These are phyloP conservation scores for Bradypodion pumilum DNA, from an alignment of 2,797 vertebrate species.

Conservation along the genomic window DNA sequence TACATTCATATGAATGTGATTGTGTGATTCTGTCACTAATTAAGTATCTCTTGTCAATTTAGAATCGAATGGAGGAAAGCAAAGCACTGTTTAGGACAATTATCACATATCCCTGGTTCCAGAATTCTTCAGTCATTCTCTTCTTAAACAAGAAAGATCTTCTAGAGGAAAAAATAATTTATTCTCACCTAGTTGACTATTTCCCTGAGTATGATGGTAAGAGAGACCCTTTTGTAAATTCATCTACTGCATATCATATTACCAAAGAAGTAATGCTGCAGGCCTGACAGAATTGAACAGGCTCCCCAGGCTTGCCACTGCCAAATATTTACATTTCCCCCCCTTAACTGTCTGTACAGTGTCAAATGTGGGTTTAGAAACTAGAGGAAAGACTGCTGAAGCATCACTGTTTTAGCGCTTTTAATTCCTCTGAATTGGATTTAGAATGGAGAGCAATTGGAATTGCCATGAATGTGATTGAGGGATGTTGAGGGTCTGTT, in stretches of 20 bases:
- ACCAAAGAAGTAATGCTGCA: not conserved
- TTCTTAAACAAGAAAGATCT: constrained; percentile 91
- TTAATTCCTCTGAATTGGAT: not conserved
- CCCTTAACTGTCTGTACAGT: not conserved
- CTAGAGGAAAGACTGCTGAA: not conserved
- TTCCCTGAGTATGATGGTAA: constrained; percentile 88
- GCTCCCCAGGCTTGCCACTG: not conserved
- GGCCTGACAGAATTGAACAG: not conserved
- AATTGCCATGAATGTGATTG: not conserved
- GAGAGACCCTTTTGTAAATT: constrained; percentile 39
- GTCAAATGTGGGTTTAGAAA: not conserved
- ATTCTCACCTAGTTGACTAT: constrained; percentile 87
- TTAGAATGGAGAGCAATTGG: not conserved
- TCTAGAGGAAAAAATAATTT: constrained; percentile 88
- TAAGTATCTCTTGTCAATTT: constrained; percentile 44
- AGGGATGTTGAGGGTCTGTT: not conserved
- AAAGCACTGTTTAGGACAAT: constrained; percentile 89
- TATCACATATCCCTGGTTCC: constrained; percentile 89
- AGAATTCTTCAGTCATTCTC: constrained; percentile 87
- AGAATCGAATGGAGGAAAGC: constrained; percentile 91
- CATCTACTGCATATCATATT: not conserved
- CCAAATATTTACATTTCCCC: not conserved
- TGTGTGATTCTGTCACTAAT: constrained; percentile 20
- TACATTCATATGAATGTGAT: constrained; percentile 7
- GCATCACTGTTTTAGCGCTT: not conserved